Conservation (phyloP, 2,888 invertebrate genomes). For the Bembecia ichneumoniformis region DNA sequence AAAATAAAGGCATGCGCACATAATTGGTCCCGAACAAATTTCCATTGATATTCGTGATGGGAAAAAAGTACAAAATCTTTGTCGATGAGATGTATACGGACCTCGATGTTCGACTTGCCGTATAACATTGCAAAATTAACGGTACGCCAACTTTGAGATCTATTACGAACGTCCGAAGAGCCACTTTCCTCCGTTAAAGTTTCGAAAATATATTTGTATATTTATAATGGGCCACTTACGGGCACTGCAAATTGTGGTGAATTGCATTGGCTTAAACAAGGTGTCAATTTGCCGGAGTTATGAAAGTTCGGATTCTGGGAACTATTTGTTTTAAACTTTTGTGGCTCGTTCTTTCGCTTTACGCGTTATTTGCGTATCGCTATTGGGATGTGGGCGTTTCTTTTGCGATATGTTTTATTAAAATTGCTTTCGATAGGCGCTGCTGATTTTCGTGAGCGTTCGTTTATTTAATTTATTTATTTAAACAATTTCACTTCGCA, state of each 20-base stretch:
- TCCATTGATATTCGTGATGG: slow-evolving; percentile 70
- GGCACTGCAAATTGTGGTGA: slow-evolving; percentile 63
- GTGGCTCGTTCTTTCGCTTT: slow-evolving; percentile 33
- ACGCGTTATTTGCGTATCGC: slow-evolving; percentile 53
- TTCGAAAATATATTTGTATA: slow-evolving; percentile 25
- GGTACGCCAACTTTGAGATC: slow-evolving; percentile 7
- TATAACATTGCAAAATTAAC: slow-evolving; percentile 27
- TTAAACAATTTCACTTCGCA: too few species aligned
- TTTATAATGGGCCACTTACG: slow-evolving; percentile 68
- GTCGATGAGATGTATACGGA: slow-evolving; percentile 59
- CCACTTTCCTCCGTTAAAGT: slow-evolving; percentile 11
- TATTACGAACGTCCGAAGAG: slow-evolving; percentile 11
- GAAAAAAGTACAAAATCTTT: slow-evolving; percentile 63
- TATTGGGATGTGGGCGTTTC: slow-evolving; percentile 38
- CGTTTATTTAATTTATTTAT: too few species aligned
- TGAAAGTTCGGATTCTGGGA: slow-evolving; percentile 64
- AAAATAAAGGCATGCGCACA: slow-evolving; percentile 56
- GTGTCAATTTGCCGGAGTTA: slow-evolving; percentile 71
- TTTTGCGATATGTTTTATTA: slow-evolving; percentile 50
- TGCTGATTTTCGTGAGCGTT: neutral
- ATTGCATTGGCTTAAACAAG: slow-evolving; percentile 64
- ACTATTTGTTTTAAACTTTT: slow-evolving; percentile 67
- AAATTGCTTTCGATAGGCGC: slow-evolving; percentile 13
- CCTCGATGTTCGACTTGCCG: slow-evolving; percentile 46
- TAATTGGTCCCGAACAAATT: slow-evolving; percentile 68